phyloP scores from a whole-genome alignment of 2,113 vertebrate genomes.

The Uria aalge region DNA sequence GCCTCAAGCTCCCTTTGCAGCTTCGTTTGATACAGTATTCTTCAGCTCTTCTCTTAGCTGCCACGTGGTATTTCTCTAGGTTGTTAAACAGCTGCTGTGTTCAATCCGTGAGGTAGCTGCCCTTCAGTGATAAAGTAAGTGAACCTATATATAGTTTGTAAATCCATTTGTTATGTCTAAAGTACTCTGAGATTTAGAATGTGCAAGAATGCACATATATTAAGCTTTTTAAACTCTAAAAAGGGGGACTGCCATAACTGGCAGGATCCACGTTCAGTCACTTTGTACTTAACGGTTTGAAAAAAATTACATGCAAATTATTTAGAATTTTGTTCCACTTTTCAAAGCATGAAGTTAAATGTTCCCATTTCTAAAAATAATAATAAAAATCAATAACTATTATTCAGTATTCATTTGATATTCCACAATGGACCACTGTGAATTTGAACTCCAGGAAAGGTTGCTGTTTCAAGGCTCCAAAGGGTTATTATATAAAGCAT shows the following conservation, averaged over 20 bases:
- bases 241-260: constrained; percentile 53
- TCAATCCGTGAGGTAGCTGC: constrained; percentile 55
- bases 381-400: constrained; percentile 71
- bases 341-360: constrained; percentile 66
- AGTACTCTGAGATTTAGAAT: constrained; percentile 58
- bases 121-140: constrained; percentile 56
- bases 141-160: constrained; percentile 71
- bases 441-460: constrained; percentile 61
- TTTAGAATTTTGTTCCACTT: constrained; percentile 61
- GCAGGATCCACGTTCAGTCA: constrained; percentile 50
- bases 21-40: neutral
- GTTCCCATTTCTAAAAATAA: constrained; percentile 65
- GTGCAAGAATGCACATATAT: constrained; percentile 54
- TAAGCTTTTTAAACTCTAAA: constrained; percentile 63
- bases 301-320: constrained; percentile 59
- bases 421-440: constrained; percentile 60
- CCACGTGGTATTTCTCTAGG: neutral
- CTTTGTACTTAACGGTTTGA: constrained; percentile 59
- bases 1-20: neutral
- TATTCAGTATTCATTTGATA: constrained; percentile 64
- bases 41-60: neutral
- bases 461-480: constrained; percentile 45
- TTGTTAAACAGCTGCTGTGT: constrained; percentile 66
- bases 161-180: constrained; percentile 70
- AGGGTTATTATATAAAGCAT: constrained; percentile 33